These are phyloP conservation scores for Silurus meridionalis DNA, from an alignment of 2,113 vertebrate species.

Conservation along the genomic window DNA sequence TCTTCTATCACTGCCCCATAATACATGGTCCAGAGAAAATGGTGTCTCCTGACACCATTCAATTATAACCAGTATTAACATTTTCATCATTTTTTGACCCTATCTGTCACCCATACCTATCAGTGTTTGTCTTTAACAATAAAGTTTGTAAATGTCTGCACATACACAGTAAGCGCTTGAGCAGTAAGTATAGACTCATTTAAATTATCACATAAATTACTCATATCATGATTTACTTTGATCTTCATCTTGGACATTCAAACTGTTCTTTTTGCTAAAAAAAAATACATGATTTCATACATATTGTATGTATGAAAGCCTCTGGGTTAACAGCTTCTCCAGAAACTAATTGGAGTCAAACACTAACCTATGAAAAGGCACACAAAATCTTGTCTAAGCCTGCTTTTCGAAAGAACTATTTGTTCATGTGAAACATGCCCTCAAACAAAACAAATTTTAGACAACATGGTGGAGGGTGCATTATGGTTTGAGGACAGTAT, in stretches of 20 bases:
- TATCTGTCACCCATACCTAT: too few relatives aligned
- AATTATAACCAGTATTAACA: too few relatives aligned
- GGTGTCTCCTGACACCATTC: too few relatives aligned
- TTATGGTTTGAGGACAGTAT: background rate
- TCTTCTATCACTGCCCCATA: too few relatives aligned
- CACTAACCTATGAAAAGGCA: background rate
- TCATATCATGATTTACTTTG: background rate
- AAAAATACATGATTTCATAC: background rate
- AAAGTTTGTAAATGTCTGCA: background rate
- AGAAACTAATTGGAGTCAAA: background rate
- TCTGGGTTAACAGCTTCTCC: background rate
- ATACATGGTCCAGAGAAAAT: too few relatives aligned
- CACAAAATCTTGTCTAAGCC: background rate
- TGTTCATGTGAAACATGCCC: background rate
- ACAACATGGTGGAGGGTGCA: background rate
- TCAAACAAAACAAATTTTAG: background rate
- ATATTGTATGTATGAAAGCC: background rate
- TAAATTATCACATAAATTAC: background rate
- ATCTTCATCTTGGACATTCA: background rate
- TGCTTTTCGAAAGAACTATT: background rate
- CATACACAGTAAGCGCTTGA: background rate
- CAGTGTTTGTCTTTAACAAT: background rate
- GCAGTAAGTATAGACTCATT: background rate
- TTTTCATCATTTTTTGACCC: too few relatives aligned
- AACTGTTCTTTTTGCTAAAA: background rate